These are phyloP conservation scores for Brachionus manjavacas DNA, from an alignment of 1,140 invertebrate species.

Conservation along the genomic window DNA sequence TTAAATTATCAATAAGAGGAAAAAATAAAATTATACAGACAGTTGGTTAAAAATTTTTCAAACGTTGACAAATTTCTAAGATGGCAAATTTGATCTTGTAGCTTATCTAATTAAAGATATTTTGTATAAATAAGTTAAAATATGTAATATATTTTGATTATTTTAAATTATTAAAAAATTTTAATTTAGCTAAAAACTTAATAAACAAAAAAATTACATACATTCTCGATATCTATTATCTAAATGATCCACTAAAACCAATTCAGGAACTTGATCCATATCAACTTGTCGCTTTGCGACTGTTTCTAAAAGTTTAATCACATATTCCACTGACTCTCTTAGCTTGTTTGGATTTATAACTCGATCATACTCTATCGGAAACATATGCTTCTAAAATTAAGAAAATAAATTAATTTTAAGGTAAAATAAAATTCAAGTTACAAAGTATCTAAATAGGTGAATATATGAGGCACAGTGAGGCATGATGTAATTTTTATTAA, in stretches of 20 bases:
- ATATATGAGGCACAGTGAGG: neutral
- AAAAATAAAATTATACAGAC: neutral
- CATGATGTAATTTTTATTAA: neutral
- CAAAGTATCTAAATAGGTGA: neutral
- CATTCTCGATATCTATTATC: neutral
- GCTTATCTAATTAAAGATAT: too few relatives aligned
- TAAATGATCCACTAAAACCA: neutral
- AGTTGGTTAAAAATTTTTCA: too few relatives aligned
- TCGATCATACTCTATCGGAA: neutral
- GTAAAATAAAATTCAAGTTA: neutral
- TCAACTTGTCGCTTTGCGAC: neutral
- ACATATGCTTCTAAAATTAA: neutral
- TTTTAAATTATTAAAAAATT: too few relatives aligned
- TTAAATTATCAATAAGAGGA: too few relatives aligned
- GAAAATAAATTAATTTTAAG: neutral
- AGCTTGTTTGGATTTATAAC: neutral
- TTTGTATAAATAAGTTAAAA: too few relatives aligned
- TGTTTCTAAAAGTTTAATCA: neutral
- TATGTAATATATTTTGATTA: too few relatives aligned
- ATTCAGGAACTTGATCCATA: neutral
- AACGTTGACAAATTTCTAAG: too few relatives aligned
- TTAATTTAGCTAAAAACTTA: too few relatives aligned
- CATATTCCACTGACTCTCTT: neutral
- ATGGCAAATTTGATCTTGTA: too few relatives aligned
- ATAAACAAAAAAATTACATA: neutral